Base-by-base conservation (phyloP, 2,797 vertebrate species). In the Paratrypauchen microcephalus region DNA sequence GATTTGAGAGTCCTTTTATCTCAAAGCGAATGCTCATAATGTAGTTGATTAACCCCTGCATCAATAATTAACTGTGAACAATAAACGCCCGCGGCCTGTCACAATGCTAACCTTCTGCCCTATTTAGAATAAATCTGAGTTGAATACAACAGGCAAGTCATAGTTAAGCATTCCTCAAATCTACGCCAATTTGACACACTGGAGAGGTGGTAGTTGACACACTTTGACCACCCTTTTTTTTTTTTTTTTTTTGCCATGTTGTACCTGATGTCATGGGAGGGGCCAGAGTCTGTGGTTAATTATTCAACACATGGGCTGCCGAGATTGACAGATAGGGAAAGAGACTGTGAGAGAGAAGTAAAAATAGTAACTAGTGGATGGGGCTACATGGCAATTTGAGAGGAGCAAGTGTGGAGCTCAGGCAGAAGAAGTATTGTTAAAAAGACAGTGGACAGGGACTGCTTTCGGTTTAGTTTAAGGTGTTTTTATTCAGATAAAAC, bases 61-160 rank as follows among this genome's bases (percentile, higher is more conserved):
- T 90, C 78, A 92, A 92, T 92, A 87, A 93, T 91, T 93, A 90
- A 92, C 91, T 7, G 48, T 1, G 68, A 74, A 79, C 84, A 82
- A 86, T 88, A 90, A 90, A 86, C 66, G 26, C 77, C 71, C 67
- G 76, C 86, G 0, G 83, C 78, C 75, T 79, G 79, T 78, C 83
- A 86, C 86, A 84, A 77, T 74, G 78, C 60, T 56, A 84, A 83
- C 76, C 76, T 88, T 82, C 64, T 77, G 69, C 80, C 75, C 81
- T 72, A 74, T 90, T 83, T 58, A 74, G 68, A 85, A 72, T 18
- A 61, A 61, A 75, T 74, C 67, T 69, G 67, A 71, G 78, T 75
- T 71, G 19, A 12, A 57, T 15, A 68, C 24, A 1, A 62, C 32
- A 59, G 74, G 26, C 58, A 36, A 4, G 28, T 32, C 58, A 19